Conservation (phyloP, 2,888 invertebrate species). For the Parelbella ahira region DNA sequence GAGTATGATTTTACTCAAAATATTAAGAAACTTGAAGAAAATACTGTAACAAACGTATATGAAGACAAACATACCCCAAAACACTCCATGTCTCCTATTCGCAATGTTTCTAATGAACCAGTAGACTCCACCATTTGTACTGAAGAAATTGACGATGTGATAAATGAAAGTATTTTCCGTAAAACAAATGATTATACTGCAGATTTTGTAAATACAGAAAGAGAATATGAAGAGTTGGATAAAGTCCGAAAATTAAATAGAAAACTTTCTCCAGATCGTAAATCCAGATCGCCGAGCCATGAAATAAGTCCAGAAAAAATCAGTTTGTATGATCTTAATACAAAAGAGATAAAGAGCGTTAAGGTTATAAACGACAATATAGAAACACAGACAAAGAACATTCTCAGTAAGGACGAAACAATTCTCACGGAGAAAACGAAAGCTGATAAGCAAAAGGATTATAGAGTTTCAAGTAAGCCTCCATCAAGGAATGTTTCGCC, state of each 20-base stretch:
- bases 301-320: slow-evolving; percentile 53
- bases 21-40: slow-evolving; percentile 18
- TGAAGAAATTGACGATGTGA: too few species aligned
- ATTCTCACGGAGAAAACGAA: slow-evolving; percentile 32
- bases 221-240: slow-evolving; percentile 61
- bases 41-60: slow-evolving; percentile 20
- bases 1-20: slow-evolving; percentile 16
- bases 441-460: slow-evolving; percentile 41
- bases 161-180: too few species aligned
- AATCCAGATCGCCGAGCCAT: slow-evolving; percentile 48
- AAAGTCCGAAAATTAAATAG: slow-evolving; percentile 61
- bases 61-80: slow-evolving; percentile 24
- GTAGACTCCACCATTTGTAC: too few species aligned
- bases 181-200: too few species aligned
- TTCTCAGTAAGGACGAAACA: slow-evolving; percentile 31
- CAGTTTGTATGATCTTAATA: slow-evolving; percentile 50
- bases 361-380: slow-evolving; percentile 28
- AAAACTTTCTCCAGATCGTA: slow-evolving; percentile 63
- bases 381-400: slow-evolving; percentile 27
- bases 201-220: slow-evolving; percentile 55
- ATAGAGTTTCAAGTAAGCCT: slow-evolving; percentile 45
- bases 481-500: slow-evolving; percentile 58
- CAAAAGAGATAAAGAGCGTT: slow-evolving; percentile 31
- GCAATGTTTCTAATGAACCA: slow-evolving; percentile 33
- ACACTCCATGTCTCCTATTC: slow-evolving; percentile 28